These are phyloP conservation scores for Rhysida immarginata DNA, from an alignment of 1,140 invertebrate genomes.

Conservation along the genomic window DNA sequence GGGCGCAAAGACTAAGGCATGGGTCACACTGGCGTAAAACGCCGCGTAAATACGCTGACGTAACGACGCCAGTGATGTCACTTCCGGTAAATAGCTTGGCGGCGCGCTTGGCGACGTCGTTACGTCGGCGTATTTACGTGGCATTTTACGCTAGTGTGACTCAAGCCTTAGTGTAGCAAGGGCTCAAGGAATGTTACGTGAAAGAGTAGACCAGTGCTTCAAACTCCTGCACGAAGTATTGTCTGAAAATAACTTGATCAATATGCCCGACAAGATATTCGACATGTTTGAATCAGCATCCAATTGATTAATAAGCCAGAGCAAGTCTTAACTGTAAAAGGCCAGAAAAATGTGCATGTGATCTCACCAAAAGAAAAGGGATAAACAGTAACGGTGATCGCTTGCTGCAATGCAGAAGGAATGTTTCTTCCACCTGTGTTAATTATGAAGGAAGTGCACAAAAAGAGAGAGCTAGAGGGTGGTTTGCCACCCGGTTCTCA, in stretches of 20 bases:
- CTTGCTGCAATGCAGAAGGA: constrained; percentile 2
- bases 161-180: no score
- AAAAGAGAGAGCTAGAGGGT: background rate
- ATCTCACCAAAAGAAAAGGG: constrained; percentile 26
- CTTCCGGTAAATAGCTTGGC: no score
- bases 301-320: constrained; percentile 28
- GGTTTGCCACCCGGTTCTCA: background rate
- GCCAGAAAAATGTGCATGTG: constrained; percentile 23
- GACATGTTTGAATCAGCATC: constrained; percentile 13
- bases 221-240: background rate
- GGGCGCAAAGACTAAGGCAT: no score
- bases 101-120: no score
- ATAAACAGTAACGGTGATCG: constrained; percentile 24
- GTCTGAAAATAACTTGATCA: background rate
- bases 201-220: background rate
- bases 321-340: constrained; percentile 27
- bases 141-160: no score
- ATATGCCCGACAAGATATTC: background rate
- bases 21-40: no score
- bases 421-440: background rate
- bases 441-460: background rate
- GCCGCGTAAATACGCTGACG: background rate
- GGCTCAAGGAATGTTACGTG: background rate
- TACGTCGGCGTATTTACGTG: no score
- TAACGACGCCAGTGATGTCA: no score